Base-by-base conservation (phyloP, 2,797 vertebrate species). In the Sebastes miniatus region DNA sequence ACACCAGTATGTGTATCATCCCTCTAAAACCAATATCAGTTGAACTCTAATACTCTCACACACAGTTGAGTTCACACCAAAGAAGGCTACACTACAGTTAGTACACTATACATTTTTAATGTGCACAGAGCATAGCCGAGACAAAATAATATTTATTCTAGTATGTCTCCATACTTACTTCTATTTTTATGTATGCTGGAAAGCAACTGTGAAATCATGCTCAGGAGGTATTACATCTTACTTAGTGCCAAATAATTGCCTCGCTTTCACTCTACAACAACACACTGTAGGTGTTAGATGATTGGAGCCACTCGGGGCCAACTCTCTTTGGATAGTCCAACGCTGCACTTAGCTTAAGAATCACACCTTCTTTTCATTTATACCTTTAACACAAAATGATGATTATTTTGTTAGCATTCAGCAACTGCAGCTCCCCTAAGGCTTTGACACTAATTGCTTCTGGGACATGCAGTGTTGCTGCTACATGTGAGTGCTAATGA, bases 91-190 rank as follows among this genome's bases (percentile, higher is more conserved):
- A 64, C 69, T 27, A 52, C 36, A 73, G 24, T 59, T 36, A 69
- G 36, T 54, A 57, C 36, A 50, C 54, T 47, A 83, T 83, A 54
- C 57, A 84, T 85, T 80, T 79, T 85, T 80, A 76, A 83, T 80
- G 61, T 0, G 1, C n/a, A 32, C 36, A 73, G 68, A 25, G 56
- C 12, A 66, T 6, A 34, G 6, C n/a, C 62, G 27, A 78, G 54
- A 70, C 52, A 69, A 20, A 43, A 73, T 8, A 79, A 69, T 79
- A 79, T 83, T 72, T 85, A 66, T 76, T 83, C 63, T 77, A 83
- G 62, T 64, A 8, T 3, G 8, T 68, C 63, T 84, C 43, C 36
- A 31, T 56, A 39, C 71, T 57, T 25, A 47, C 39, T 75, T 80
- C 16, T 69, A 58, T 72, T 62, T 54, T 39, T 64, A 69, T 61